Percentiles rank a stretch among this genome's conserved stretches.
Evolutionary conservation across 2,797 vertebrate species (phyloP).

Genomic region (Tarsius wallacei): DNA sequence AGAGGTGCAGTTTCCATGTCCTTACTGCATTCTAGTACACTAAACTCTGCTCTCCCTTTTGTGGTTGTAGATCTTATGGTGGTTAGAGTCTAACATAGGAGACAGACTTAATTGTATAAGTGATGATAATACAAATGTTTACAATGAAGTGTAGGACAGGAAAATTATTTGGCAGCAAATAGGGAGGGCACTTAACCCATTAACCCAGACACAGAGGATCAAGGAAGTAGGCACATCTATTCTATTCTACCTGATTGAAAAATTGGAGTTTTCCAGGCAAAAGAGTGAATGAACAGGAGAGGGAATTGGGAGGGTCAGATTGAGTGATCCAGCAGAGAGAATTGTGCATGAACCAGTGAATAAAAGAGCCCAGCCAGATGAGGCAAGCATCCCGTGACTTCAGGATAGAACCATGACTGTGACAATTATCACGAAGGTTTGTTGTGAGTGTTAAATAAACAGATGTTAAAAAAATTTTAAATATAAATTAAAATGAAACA

Average conservation of each 20-base stretch:
- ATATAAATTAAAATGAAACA: too few species aligned
- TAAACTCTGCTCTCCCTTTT: background rate
- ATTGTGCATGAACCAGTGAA: background rate
- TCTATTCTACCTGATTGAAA: background rate
- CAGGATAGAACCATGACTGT: background rate
- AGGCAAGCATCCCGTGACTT: background rate
- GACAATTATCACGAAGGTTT: background rate
- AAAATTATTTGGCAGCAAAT: background rate
- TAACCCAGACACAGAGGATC: background rate
- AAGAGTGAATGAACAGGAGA: background rate
- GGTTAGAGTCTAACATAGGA: background rate
- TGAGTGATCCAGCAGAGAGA: background rate
- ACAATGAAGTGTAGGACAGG: background rate
- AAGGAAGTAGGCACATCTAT: background rate
- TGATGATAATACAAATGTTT: background rate
- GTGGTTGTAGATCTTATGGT: background rate
- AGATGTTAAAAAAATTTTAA: background rate
- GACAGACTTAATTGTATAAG: background rate
- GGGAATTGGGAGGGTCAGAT: background rate
- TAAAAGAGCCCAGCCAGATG: background rate
- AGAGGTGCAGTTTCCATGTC: rapidly evolving
- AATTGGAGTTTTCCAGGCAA: background rate
- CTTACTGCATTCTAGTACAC: background rate
- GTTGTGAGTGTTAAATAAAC: background rate
- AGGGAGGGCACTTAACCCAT: background rate